Percentiles rank a stretch among this genome's conserved stretches.
Conservation (phyloP, 2,888 invertebrate species). For the Eurytoma californica region DNA sequence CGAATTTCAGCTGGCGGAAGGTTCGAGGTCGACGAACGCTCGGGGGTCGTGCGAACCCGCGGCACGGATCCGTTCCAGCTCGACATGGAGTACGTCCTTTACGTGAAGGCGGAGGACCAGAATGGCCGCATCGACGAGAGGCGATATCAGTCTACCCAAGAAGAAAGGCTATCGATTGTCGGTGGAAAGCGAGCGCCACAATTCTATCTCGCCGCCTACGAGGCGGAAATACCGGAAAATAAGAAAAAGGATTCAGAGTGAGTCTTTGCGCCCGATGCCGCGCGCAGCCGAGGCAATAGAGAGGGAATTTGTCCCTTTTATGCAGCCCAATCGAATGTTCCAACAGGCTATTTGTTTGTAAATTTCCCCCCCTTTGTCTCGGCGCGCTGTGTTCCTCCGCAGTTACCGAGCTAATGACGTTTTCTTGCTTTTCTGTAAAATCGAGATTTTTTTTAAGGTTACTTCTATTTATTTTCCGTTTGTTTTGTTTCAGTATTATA, state of each 20-base stretch:
- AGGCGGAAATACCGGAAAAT: conserved; percentile 96
- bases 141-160: conserved; percentile 92
- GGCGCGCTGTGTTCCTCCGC: too few relatives aligned
- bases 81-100: conserved; percentile 97
- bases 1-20: conserved; percentile 77
- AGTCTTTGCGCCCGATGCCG: conserved; percentile 74
- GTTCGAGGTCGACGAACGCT: conserved; percentile 92
- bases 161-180: conserved; percentile 93
- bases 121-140: conserved; percentile 94
- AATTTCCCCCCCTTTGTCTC: not conserved
- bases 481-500: conserved; percentile 84
- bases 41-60: conserved; percentile 93
- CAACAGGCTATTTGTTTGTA: conserved; percentile 3
- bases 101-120: conserved; percentile 97
- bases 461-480: conserved; percentile 14
- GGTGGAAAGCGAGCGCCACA: conserved; percentile 99
- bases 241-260: conserved; percentile 98
- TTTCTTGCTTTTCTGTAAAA: not conserved
- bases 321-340: not conserved
- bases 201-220: conserved; percentile 96
- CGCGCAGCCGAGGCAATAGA: not conserved
- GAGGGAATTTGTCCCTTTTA: not conserved
- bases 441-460: not conserved
- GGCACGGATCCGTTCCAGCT: conserved; percentile 94
- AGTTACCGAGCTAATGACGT: not conserved